Percentiles rank a stretch among this genome's conserved stretches.
These are phyloP conservation scores for Baryphthengus martii DNA, from an alignment of 2,113 vertebrate genomes.

Conservation along the genomic window DNA sequence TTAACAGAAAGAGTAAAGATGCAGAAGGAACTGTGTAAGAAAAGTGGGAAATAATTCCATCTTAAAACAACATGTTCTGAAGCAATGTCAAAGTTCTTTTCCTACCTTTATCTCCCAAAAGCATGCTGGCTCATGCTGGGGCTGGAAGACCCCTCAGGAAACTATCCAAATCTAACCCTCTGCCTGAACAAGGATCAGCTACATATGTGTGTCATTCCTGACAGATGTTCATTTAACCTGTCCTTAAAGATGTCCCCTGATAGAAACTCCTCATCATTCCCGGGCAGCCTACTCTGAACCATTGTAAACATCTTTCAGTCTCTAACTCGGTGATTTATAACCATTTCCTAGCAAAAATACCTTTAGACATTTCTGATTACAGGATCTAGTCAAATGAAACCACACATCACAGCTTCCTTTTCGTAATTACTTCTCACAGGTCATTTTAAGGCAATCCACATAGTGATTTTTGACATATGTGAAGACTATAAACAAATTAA, in stretches of 20 bases:
- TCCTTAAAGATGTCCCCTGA: not conserved
- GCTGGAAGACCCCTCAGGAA: not conserved
- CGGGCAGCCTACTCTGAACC: not conserved
- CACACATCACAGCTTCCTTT: not conserved
- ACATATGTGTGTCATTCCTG: not conserved
- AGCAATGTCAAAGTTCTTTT: not conserved
- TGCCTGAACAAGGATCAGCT: not conserved
- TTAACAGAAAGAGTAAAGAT: not conserved
- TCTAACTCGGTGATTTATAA: not conserved
- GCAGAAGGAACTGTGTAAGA: not conserved
- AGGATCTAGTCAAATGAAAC: not conserved
- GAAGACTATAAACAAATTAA: not conserved
- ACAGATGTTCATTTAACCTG: not conserved
- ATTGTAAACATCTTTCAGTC: not conserved
- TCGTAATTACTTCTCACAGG: not conserved
- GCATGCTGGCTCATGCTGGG: not conserved
- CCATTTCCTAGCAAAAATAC: not conserved
- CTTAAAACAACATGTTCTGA: not conserved
- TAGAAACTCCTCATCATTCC: not conserved
- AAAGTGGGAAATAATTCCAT: not conserved
- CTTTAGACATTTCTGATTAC: not conserved
- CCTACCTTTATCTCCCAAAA: not conserved
- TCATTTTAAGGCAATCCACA: not conserved
- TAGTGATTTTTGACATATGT: not conserved
- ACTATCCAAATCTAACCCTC: not conserved